phyloP scores from a whole-genome alignment of 2,888 invertebrate genomes.

The Melanophora roralis region DNA sequence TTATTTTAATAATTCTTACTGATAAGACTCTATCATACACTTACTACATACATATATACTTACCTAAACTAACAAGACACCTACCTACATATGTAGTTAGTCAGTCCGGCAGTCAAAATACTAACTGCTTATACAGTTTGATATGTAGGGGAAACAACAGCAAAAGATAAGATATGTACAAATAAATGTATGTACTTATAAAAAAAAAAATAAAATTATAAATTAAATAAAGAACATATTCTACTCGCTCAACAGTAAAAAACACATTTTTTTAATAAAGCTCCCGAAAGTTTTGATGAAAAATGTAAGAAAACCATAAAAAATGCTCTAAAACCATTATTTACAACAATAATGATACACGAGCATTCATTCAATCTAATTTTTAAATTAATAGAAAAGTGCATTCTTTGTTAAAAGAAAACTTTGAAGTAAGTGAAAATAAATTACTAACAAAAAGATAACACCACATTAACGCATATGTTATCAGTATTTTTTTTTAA shows the following conservation, averaged over 20 bases:
- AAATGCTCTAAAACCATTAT: too few species aligned
- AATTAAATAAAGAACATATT: conserved; percentile 1
- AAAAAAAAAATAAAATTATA: conserved; percentile 6
- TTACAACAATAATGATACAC: too few species aligned
- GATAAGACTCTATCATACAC: conserved; percentile 41
- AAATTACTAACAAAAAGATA: conserved; percentile 38
- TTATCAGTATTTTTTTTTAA: conserved; percentile 35
- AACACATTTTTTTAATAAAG: too few species aligned
- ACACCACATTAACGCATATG: conserved; percentile 26
- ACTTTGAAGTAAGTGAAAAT: not conserved
- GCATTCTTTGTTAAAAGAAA: too few species aligned
- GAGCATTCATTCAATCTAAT: too few species aligned
- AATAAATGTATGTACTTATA: too few species aligned
- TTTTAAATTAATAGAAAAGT: too few species aligned
- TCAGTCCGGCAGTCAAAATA: not conserved
- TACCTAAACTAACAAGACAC: conserved; percentile 26
- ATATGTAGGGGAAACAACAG: not conserved
- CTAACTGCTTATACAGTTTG: conserved; percentile 1
- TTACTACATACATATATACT: conserved; percentile 38
- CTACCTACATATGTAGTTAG: conserved; percentile 24
- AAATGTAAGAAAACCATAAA: too few species aligned
- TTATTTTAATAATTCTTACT: conserved; percentile 33
- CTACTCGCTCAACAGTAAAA: conserved; percentile 7
- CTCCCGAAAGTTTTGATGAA: too few species aligned
- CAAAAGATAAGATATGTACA: conserved; percentile 36